A percentile compares a stretch with the other conserved stretches of the same genome.
Conservation (phyloP, 2,797 vertebrate species). For the Schizopygopsis malacanthus region DNA sequence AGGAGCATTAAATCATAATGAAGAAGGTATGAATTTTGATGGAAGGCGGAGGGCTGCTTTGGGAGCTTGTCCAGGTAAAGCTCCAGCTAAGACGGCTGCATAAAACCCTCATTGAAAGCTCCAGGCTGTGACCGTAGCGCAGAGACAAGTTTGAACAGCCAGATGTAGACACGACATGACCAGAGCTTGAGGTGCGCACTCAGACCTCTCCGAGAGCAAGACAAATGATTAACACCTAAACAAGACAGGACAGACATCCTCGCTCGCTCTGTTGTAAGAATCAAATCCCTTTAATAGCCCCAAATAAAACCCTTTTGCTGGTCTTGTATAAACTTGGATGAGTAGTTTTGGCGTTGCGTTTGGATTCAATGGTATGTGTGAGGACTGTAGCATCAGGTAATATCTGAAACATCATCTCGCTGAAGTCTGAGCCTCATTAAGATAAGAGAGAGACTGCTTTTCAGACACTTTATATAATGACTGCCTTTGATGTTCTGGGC, state of each 20-base stretch:
- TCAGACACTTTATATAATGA: constrained; percentile 52
- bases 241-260: constrained; percentile 38
- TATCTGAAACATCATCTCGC: constrained; percentile 26
- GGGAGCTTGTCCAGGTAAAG: constrained; percentile 50
- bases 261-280: neutral
- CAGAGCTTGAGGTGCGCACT: constrained; percentile 27
- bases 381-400: constrained; percentile 16
- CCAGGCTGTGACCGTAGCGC: constrained; percentile 36
- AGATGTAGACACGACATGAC: constrained; percentile 21
- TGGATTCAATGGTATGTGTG: neutral
- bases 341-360: neutral
- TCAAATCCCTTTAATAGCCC: constrained; percentile 22
- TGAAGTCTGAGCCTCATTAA: constrained; percentile 39
- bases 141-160: constrained; percentile 48
- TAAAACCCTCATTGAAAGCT: constrained; percentile 46
- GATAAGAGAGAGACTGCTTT: constrained; percentile 40
- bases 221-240: constrained; percentile 49
- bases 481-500: constrained; percentile 48
- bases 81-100: constrained; percentile 16
- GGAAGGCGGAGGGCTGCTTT: constrained; percentile 46
- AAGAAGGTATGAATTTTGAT: constrained; percentile 62
- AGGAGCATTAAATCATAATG: constrained; percentile 63
- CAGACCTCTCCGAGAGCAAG: constrained; percentile 27
- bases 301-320: constrained; percentile 6
- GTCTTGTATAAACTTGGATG: constrained; percentile 19